These are phyloP conservation scores for Scopus umbretta DNA, from an alignment of 2,113 vertebrate species.

Conservation along the genomic window DNA sequence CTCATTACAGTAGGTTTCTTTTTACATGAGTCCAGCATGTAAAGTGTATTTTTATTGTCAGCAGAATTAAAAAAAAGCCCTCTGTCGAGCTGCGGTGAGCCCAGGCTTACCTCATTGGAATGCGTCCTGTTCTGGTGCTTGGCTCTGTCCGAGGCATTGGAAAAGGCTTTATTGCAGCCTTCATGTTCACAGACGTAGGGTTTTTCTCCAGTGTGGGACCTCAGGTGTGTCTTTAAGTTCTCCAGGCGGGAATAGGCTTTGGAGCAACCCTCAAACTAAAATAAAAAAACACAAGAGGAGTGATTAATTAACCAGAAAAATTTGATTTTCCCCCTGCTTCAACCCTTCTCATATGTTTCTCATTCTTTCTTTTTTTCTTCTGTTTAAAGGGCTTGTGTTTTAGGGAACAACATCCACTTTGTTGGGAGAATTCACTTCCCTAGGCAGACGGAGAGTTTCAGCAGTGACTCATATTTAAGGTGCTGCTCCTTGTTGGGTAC, in stretches of 20 bases:
- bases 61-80: not conserved
- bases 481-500: constrained; percentile 12
- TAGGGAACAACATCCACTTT: constrained; percentile 60
- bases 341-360: constrained; percentile 62
- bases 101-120: constrained; percentile 88
- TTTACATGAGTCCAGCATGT: constrained; percentile 28
- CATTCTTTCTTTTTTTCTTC: constrained; percentile 25
- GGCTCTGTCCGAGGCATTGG: constrained; percentile 95
- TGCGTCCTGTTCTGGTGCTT: constrained; percentile 99
- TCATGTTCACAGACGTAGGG: constrained; percentile 97
- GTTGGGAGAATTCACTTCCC: constrained; percentile 33
- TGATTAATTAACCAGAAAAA: constrained; percentile 64
- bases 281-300: constrained; percentile 35
- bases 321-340: constrained; percentile 13
- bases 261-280: constrained; percentile 93
- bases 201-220: constrained; percentile 98
- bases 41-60: constrained; percentile 61
- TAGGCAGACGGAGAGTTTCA: not conserved
- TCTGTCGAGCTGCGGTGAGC: not conserved
- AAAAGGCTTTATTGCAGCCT: constrained; percentile 99
- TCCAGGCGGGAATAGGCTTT: constrained; percentile 98
- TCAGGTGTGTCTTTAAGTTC: constrained; percentile 98
- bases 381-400: constrained; percentile 52
- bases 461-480: constrained; percentile 29
- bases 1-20: constrained; percentile 44